Base-by-base conservation (phyloP, 2,888 invertebrate genomes). In the Resseliella maxima region DNA sequence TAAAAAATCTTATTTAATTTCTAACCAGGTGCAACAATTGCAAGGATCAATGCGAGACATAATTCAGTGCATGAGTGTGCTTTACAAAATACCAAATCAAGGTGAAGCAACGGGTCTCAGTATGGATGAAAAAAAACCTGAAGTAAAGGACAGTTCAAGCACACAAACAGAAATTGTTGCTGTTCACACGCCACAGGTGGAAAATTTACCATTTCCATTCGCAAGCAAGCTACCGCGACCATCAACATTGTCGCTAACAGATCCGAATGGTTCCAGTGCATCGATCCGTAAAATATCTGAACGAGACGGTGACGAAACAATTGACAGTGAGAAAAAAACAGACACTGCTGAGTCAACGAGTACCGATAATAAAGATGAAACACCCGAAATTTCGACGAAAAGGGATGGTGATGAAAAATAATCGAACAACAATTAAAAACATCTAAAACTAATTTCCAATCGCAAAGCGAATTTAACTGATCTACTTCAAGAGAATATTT, bases 161-260 rank as follows among this genome's bases (percentile, higher is more conserved):
- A 96, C 96, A 10, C 96, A 96, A 92, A 96, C 96, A 0, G 96
- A 96, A 92, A 94, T 96, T 88, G 92, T 94, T 18, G 96, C 96
- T 0, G 95, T 96, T 12, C 93, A 94, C 88, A 95, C 96, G 6
- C 96, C 96, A 8, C 94, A 94, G 92, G 93, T 94, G 18, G 92
- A 91, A 86, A 90, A 89, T 87, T 89, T 89, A 86, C 90, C 90
- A 86, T 92, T 92, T 88, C 92, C 92, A 0, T 92, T 91, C 86
- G 31, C 38, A 36, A 87, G 87, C 72, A 89, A 89, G 54, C 89
- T 90, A 86, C 87, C 89, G 46, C 89, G 91, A 36, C 91, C 91
- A 41, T 91, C 91, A 18, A 89, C 91, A 10, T 87, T 91, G 88
- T 90, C 90, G 50, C 88, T 91, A 72, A 81, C 86, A 46, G 86